Base-by-base conservation (phyloP, 1,140 invertebrate species). In the Helicoverpa armigera region DNA sequence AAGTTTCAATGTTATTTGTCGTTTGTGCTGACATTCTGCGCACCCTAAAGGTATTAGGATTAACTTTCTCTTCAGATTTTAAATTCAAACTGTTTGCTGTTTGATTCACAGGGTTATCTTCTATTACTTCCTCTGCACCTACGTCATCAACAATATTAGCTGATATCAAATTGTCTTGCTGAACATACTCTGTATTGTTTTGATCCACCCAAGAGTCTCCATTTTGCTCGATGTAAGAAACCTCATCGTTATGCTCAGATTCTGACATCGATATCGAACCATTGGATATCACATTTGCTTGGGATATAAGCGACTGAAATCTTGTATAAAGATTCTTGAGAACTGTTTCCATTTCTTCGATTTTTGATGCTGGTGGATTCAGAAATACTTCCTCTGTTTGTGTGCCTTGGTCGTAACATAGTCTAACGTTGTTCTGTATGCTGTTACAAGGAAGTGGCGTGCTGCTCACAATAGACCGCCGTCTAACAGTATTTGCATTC, bases 11-110 rank as follows among this genome's bases (percentile, higher is more conserved):
- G 14, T 77, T 82, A 74, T 89, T 90, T 18, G 90, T 92, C 0
- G 89, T 90, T 43, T 92, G 89, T 2, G 91, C 89, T 0, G 91
- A 92, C 11, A 86, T 88, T 80, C 89, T 83, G 18, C 89, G 83
- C 11, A 91, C 87, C 23, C 83, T 83, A 0, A 89, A 16, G 10
- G 65, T 77, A 29, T 85, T 86, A 9, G 80, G 72, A 48, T 77
- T 72, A 31, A 54, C 65, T 43, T 23, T 54, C 11, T 50, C 75
- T 54, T 79, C 78, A 35, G 11, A 5, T 77, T 43, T 56, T 12
- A 67, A 31, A 43, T 58, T 70, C 58, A 31, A 67, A 53, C 4
- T 67, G 60, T 54, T 43, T 9, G 9, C 35, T 43, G 35, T 43
- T 9, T 43, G 35, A 43, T 43, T 43, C 35, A 3, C 35, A 43